Base-by-base conservation (phyloP, 2,797 vertebrate genomes). In the Liasis olivaceus region DNA sequence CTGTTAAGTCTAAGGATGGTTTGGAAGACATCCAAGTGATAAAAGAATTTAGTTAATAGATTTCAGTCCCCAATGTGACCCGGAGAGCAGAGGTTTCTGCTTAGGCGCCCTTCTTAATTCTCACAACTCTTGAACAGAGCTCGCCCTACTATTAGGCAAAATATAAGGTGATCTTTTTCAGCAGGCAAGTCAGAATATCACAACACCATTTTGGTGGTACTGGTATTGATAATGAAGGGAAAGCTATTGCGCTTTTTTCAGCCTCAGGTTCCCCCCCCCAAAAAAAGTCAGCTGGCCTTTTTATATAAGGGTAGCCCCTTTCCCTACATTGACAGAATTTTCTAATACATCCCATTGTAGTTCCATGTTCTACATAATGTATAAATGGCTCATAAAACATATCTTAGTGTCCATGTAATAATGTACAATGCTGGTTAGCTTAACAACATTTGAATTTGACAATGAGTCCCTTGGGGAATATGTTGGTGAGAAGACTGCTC, bases 1-100 rank as follows among this genome's bases (percentile, higher is more conserved):
- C 96, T 95, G 91, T 62, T 95, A 92, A 94, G 87, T n/a, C 89
- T 62, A 93, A 51, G 94, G 93, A 9, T 88, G 56, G 14, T 26
- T 95, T 92, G 31, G 89, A 95, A 88, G 94, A 90, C 95, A 6
- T 31, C 77, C 31, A 47, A 56, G 89, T 26, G 94, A 95, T 63
- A 93, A 2, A 5, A 12, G 0, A 20, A 47, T 88, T 91, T 92
- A 66, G 60, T 56, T 81, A 93, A 91, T 88, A 36, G 89, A 84
- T 64, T 87, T n/a, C 13, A 84, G 72, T n/a, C 56, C 31, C 31
- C n/a, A 36, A 20, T 13, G 13, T 47, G 69, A 62, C 59, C 66
- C 66, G 63, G 51, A 87, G 59, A 54, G 51, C 28, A 5, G n/a
- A 56, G 47, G 20, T 6, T 56, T 88, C 59, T 26, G 4, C 24